Base-by-base conservation (phyloP, 2,797 vertebrate species). In the Decapterus maruadsi region DNA sequence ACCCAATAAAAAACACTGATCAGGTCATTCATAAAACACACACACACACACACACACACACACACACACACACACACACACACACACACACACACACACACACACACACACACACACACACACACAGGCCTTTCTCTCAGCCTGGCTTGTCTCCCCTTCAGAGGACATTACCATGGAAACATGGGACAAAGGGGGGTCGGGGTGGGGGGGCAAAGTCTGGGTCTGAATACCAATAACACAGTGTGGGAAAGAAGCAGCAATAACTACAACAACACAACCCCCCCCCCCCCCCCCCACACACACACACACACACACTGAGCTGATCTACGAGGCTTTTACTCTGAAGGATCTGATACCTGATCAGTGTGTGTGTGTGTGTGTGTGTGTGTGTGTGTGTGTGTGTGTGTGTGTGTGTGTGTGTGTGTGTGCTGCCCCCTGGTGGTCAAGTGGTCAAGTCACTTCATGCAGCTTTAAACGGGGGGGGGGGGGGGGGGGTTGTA, bases 181-280 rank as follows among this genome's bases (percentile, higher is more conserved):
- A 50, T 40, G 61, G 71, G 46, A 87, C 84, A 89, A 83, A 87
- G 60, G 75, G 48, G 79, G 60, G n/a, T n/a, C n/a, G n/a, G n/a
- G n/a, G n/a, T 26, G 66, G 76, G 54, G 31, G 31, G 31, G 1
- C 72, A 62, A 71, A 78, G 69, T 68, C 54, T 68, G 77, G 76
- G 63, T 46, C 68, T 53, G 87, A 85, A 89, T 91, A 84, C 87
- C 72, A 89, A 88, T 81, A 59, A 42, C 78, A 68, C 19, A 79
- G 69, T 83, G 84, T 90, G 86, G 84, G 84, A 87, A 85, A 79
- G 74, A 61, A 79, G 54, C 48, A 68, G 58, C 61, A 60, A 75
- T 66, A 38, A 83, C 11, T 38, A 45, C 66, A 57, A 26, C 26
- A 26, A 9, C 36, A 38, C 6, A 38, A 38, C 36, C 7, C 36